phyloP scores from a whole-genome alignment of 2,113 vertebrate genomes.

The Pseudorasbora parva region DNA sequence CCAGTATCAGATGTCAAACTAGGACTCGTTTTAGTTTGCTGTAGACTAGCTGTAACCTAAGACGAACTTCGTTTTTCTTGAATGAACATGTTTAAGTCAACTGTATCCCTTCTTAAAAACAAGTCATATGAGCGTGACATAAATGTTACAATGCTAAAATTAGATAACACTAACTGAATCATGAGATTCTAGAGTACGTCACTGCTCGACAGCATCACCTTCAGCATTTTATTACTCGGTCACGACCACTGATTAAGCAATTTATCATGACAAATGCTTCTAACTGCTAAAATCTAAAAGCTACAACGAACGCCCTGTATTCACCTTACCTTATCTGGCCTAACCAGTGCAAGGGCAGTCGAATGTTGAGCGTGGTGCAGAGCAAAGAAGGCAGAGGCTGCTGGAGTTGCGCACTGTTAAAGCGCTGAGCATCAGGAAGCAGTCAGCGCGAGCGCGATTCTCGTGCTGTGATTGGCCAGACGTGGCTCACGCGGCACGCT shows the following conservation, averaged over 20 bases:
- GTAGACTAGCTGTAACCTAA: not conserved
- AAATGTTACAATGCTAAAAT: not conserved
- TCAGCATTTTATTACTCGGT: slow-evolving; percentile 24
- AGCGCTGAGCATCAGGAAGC: slow-evolving; percentile 65
- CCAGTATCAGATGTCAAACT: not conserved
- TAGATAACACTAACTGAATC: not conserved
- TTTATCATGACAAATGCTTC: not conserved
- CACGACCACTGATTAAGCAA: not conserved
- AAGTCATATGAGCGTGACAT: not conserved
- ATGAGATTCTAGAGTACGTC: not conserved
- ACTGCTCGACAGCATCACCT: slow-evolving; percentile 18
- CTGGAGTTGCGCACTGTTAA: slow-evolving; percentile 48
- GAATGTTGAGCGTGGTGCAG: slow-evolving; percentile 57
- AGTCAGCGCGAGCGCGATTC: not conserved
- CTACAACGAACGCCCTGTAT: not conserved
- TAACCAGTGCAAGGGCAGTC: slow-evolving; percentile 69
- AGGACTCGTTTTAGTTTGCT: not conserved
- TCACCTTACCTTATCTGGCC: slow-evolving; percentile 69
- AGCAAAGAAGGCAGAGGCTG: slow-evolving; percentile 68
- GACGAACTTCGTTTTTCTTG: not conserved
- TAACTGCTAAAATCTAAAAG: not conserved
- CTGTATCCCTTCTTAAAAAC: not conserved
- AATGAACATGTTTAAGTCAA: not conserved
- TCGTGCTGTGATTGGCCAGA: slow-evolving; percentile 66
- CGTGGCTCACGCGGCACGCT: slow-evolving; percentile 49